Evolutionary conservation across 1,140 invertebrate species (phyloP).

Genomic region (Calliopsis andreniformis): DNA sequence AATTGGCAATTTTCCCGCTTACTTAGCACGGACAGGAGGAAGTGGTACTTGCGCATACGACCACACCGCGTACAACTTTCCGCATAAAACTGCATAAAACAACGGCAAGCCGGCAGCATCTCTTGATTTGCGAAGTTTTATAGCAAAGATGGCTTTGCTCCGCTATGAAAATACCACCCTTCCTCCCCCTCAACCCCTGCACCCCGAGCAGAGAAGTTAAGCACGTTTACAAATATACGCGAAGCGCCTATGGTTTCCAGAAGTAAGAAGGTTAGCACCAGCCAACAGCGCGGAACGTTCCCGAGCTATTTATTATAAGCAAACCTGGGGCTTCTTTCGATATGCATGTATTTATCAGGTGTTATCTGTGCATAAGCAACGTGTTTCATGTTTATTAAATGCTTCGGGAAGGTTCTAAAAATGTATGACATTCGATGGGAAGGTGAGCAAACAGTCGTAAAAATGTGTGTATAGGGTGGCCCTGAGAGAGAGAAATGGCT

Average conservation of each 20-base stretch:
- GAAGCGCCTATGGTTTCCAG: not conserved
- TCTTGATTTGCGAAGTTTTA: slow-evolving; percentile 47
- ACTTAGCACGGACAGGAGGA: not conserved
- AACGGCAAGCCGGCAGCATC: not conserved
- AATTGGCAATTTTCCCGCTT: slow-evolving; percentile 47
- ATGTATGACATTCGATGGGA: too few relatives aligned
- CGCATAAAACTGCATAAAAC: slow-evolving; percentile 46
- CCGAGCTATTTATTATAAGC: not conserved
- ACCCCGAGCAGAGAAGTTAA: slow-evolving; percentile 26
- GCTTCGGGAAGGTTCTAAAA: too few relatives aligned
- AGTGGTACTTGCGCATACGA: slow-evolving; percentile 10
- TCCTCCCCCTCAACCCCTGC: too few relatives aligned
- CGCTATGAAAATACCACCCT: slow-evolving; percentile 5
- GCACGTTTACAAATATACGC: slow-evolving; percentile 20
- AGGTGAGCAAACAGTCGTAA: too few relatives aligned
- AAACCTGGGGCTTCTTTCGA: not conserved
- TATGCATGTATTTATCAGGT: too few relatives aligned
- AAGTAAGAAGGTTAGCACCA: not conserved
- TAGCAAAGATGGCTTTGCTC: slow-evolving; percentile 25
- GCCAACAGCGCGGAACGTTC: not conserved
- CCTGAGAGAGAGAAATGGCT: too few relatives aligned
- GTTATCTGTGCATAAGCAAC: too few relatives aligned
- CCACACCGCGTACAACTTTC: slow-evolving; percentile 20
- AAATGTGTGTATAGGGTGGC: too few relatives aligned
- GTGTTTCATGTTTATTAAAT: too few relatives aligned